Evolutionary conservation across 2,888 invertebrate genomes (phyloP), one percentile per base, ranked within the genome.

Genomic region (Rhamphomyia laevipes): DNA sequence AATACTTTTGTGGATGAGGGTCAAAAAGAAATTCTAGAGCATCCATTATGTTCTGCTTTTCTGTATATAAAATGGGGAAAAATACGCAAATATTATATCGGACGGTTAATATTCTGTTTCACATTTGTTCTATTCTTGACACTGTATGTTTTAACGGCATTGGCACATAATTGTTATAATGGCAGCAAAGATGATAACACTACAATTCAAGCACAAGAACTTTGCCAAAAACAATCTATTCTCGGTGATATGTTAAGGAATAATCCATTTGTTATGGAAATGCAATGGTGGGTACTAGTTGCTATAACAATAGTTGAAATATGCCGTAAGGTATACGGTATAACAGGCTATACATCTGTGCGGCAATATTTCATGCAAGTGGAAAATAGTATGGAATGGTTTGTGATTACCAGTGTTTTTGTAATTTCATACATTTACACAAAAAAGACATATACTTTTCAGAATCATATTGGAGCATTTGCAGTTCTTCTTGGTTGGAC

Each of bases 1-100:
- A 88, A 89, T 57, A 88, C 87, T 0, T 86, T 90, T 56, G 86
- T 91, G 1, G 87, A 88, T 57, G 89, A 89, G 67, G 89, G 90
- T 0, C 90, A 90, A 63, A 90, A 90, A 61, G 86, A 88, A 65
- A 84, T 91, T 37, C 68, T 91, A 3, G 76, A 88, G 47, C 91
- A 91, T 72, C 91, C 91, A 0, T 70, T 91, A 5, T 90, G 90
- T 65, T 87, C 90, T 10, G 88, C 90, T 0, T 91, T 91, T 63
- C 73, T 91, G 0, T 82, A 89, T 63, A 78, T 91, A 46, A 91
- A 91, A 65, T 91, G 91, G 91, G 86, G 87, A 60, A 88, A 90
- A 67, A 89, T 91, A 56, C 77, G 89, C 27, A 88, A 88, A 70
- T 91, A 88, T 63, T 90, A 90, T 62, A 82, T 88, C 13, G 86